These are phyloP conservation scores for Python bivittatus DNA, from an alignment of 2,113 vertebrate species.

Conservation along the genomic window DNA sequence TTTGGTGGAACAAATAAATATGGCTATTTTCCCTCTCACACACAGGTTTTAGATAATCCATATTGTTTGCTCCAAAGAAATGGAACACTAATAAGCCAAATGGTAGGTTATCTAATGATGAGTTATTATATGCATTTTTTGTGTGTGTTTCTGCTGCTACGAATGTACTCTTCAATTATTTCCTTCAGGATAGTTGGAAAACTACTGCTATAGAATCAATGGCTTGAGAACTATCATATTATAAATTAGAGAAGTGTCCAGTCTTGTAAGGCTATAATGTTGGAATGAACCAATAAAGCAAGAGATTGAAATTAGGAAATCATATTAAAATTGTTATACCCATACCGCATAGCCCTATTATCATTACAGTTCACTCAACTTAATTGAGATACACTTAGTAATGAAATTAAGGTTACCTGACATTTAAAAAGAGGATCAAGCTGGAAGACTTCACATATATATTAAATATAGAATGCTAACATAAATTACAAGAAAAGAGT, in stretches of 20 bases:
- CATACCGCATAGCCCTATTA: not conserved
- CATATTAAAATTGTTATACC: not conserved
- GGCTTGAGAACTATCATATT: not conserved
- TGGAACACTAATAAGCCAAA: not conserved
- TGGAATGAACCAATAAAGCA: conserved; percentile 24
- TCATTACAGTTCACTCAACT: not conserved
- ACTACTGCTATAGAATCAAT: not conserved
- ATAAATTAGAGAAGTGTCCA: not conserved
- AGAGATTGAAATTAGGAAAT: not conserved
- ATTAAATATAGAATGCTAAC: not conserved
- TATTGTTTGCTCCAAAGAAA: not conserved
- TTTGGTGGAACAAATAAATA: not conserved
- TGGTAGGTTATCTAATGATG: not conserved
- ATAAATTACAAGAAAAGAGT: conserved; percentile 10
- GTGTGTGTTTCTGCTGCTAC: not conserved
- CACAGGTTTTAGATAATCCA: not conserved
- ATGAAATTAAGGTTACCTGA: not conserved
- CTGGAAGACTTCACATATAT: conserved; percentile 7
- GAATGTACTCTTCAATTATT: not conserved
- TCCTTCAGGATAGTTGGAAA: not conserved
- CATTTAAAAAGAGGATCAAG: conserved; percentile 9
- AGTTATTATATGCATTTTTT: not conserved
- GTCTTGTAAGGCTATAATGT: conserved; percentile 16
- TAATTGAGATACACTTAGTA: not conserved
- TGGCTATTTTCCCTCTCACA: not conserved